Conservation (phyloP, 2,797 vertebrate genomes). For the Bryconaethiops microstoma region DNA sequence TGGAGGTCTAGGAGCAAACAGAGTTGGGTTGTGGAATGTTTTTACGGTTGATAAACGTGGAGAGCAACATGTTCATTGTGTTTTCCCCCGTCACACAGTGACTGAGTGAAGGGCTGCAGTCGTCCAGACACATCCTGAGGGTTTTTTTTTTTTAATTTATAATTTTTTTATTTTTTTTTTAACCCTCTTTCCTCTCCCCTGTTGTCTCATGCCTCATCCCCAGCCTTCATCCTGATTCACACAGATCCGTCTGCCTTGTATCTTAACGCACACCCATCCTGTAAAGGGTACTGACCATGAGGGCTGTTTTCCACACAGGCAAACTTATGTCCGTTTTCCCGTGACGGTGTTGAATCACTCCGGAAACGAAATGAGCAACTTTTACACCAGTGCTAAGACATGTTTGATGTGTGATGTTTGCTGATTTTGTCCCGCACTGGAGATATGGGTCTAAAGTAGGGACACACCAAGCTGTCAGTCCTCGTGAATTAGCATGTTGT, state of each 20-base stretch:
- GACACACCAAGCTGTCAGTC: background rate
- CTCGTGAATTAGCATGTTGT: too few relatives aligned
- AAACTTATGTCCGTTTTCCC: background rate
- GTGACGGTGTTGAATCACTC: background rate
- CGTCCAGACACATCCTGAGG: constrained; percentile 38
- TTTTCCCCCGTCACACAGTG: background rate
- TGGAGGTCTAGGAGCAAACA: constrained; percentile 65
- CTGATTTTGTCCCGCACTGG: background rate
- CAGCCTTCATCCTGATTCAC: constrained; percentile 12
- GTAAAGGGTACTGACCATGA: background rate
- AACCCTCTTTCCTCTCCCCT: background rate
- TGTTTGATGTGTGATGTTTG: background rate
- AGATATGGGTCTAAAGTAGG: background rate
- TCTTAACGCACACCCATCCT: constrained; percentile 23
- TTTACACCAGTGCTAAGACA: background rate
- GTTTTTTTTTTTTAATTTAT: constrained; percentile 7
- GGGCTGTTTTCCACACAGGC: background rate
- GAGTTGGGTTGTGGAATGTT: constrained; percentile 59
- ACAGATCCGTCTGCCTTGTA: constrained; percentile 19
- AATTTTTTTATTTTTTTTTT: constrained; percentile 1
- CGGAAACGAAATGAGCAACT: background rate
- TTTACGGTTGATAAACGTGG: constrained; percentile 41
- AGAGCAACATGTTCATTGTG: background rate
- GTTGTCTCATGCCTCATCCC: constrained; percentile 7
- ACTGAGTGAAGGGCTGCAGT: constrained; percentile 10